Base-by-base conservation (phyloP, 2,113 vertebrate species). In the Corythornis cristatus region DNA sequence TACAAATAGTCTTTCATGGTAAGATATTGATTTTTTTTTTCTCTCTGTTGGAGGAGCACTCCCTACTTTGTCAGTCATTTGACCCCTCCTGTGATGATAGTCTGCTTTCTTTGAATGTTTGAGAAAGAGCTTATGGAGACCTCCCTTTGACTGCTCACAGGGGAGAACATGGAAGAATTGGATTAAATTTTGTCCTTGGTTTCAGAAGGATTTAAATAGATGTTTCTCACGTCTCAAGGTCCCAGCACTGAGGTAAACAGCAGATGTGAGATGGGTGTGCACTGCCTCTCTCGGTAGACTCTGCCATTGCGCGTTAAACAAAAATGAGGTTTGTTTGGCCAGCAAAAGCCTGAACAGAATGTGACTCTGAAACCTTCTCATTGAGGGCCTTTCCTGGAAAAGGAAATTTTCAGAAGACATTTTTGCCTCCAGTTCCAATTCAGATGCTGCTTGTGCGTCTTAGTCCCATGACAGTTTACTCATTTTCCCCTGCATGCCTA, bases 101-200 rank as follows among this genome's bases (percentile, higher is more conserved):
- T 33, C 40, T 57, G 22, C 54, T 58, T 73, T 19, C 83, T 92
- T 82, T 71, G 67, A 46, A 6, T 60, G 64, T 75, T 81, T 86
- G 89, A 84, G 43, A 22, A 83, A 60, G 37, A 71, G 70, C 86
- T 93, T 71, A 48, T 11, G 28, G 60, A 50, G 60, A 60, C 26
- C 50, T 3, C 4, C 35, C 21, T 93, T 88, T 45, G 16, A 46
- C 14, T 8, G 11, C 74, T 68, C 3, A 0, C 87, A 58, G 71
- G 20, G 45, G 58, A 73, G 45, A 66, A 61, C 29, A 45, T 1
- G 11, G 71, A 70, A 66, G 50, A 68, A 76, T 50, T 79, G 58
- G 71, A 95, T 79, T 95, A 79, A 37, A 70, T 89, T 66, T 74
- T 83, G 88, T 66, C 75, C 88, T 58, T 89, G 46, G 19, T 54